Conservation (phyloP, 2,888 invertebrate species). For the Synanthedon tipuliformis region DNA sequence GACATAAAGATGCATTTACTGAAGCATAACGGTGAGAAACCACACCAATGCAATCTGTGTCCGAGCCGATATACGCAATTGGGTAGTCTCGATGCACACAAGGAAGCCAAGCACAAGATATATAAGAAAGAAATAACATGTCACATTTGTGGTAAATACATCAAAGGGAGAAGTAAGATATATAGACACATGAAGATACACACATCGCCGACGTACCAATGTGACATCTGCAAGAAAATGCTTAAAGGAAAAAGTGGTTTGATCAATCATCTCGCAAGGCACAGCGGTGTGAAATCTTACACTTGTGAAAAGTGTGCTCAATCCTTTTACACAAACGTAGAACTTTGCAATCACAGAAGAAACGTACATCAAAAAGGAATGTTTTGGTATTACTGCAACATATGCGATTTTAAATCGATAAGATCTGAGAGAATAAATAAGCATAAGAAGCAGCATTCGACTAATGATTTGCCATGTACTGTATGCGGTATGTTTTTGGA, state of each 20-base stretch:
- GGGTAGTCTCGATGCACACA: slow-evolving; percentile 33
- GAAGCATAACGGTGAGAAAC: slow-evolving; percentile 39
- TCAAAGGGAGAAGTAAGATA: slow-evolving; percentile 30
- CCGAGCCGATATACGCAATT: slow-evolving; percentile 32
- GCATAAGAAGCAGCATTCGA: slow-evolving; percentile 34
- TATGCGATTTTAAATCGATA: slow-evolving; percentile 31
- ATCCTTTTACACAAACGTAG: slow-evolving; percentile 35
- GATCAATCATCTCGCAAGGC: slow-evolving; percentile 34
- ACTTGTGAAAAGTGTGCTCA: slow-evolving; percentile 46
- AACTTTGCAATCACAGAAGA: slow-evolving; percentile 38
- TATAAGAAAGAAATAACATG: slow-evolving; percentile 34
- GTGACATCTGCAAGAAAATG: slow-evolving; percentile 30
- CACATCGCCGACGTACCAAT: slow-evolving; percentile 14
- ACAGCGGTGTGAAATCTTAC: slow-evolving; percentile 32
- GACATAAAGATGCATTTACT: slow-evolving; percentile 33
- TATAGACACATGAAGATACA: slow-evolving; percentile 38
- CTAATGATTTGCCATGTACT: slow-evolving; percentile 29
- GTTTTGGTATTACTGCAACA: slow-evolving; percentile 27
- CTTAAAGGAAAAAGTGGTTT: slow-evolving; percentile 22
- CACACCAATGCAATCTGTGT: slow-evolving; percentile 36
- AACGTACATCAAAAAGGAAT: slow-evolving; percentile 26
- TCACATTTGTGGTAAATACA: slow-evolving; percentile 39
- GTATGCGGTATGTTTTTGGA: slow-evolving; percentile 41
- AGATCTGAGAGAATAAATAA: slow-evolving; percentile 18
- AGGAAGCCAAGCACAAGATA: slow-evolving; percentile 31